Base-by-base conservation (phyloP, 2,888 invertebrate genomes). In the Parapristionchus giblindavisi region DNA sequence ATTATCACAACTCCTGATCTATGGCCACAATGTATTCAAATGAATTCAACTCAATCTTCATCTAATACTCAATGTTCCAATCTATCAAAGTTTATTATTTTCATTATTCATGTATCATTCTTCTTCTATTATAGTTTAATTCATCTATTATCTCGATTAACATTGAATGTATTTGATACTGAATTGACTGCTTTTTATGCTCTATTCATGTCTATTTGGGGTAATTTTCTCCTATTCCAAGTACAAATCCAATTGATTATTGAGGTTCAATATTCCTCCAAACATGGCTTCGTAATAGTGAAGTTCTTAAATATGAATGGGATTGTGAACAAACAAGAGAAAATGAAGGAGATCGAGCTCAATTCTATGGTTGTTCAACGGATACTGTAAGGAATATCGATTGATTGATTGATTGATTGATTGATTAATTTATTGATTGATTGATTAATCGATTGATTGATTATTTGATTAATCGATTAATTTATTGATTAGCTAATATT, bases 131-230 rank as follows among this genome's bases (percentile, higher is more conserved):
- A 32, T 32, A 78, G 79, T 29, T 2, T 78, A 3, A 73, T 77
- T 2, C 76, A 74, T 14, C 76, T 80, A 48, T 79, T 79, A 73
- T 76, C 76, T 0, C 60, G 27, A 36, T 82, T 80, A 81, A 78
- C 81, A 63, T 75, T 82, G 66, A 78, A 87, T 74, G 86, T 90
- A 0, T 90, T 90, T 85, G 90, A 90, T 82, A 90, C 90, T 78
- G 85, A 86, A 58, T 84, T 89, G 68, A 90, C 89, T 34, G 90
- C 90, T 51, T 89, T 82, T 77, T 90, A 88, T 83, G 89, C 90
- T 3, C 84, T 90, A 51, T 85, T 89, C 61, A 89, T 90, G 29
- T 89, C 89, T 77, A 83, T 90, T 34, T 90, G 90, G 90, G 90
- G 90, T 90, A 84, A 14, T 68, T 60, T n/a, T n/a, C 36, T 52